Conservation (phyloP, 92 coral and sea anemone species). For the Pocillopora meandrina region DNA sequence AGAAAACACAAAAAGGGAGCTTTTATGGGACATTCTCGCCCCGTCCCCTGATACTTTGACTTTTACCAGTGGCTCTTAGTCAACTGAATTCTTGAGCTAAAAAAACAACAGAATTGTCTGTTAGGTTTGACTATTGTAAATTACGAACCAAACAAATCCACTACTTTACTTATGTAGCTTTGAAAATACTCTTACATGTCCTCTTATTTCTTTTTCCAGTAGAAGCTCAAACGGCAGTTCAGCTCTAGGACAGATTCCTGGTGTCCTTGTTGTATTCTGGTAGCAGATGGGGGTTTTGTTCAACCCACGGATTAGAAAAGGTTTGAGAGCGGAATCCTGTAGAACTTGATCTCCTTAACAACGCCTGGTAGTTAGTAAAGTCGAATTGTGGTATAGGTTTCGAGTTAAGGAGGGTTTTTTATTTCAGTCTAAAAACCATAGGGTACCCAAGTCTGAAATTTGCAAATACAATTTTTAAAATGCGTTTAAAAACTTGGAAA, state of each 20-base stretch:
- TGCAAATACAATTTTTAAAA: too few species aligned
- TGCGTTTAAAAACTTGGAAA: too few species aligned
- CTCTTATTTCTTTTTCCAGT: conserved; percentile 24
- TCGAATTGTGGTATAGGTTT: too few species aligned
- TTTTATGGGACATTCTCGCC: conserved; percentile 2
- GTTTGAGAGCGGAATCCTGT: conserved; percentile 22
- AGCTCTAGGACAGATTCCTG: conserved; percentile 39
- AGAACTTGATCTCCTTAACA: too few species aligned
- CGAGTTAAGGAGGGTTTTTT: too few species aligned
- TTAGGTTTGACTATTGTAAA: too few species aligned
- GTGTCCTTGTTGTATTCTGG: conserved; percentile 13
- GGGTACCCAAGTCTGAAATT: too few species aligned
- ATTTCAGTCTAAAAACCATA: too few species aligned
- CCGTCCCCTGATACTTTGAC: background rate
- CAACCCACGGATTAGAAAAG: conserved; percentile 20
- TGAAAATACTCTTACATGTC: background rate
- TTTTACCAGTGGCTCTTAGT: background rate
- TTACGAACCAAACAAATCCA: background rate
- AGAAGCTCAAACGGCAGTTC: conserved; percentile 40
- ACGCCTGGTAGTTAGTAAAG: too few species aligned
- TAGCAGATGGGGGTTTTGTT: too few species aligned
- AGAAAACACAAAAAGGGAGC: background rate
- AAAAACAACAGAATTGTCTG: background rate
- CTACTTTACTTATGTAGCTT: background rate
- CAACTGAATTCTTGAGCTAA: background rate